Evolutionary conservation across 1,140 invertebrate species (phyloP).

Genomic region (Musca domestica): DNA sequence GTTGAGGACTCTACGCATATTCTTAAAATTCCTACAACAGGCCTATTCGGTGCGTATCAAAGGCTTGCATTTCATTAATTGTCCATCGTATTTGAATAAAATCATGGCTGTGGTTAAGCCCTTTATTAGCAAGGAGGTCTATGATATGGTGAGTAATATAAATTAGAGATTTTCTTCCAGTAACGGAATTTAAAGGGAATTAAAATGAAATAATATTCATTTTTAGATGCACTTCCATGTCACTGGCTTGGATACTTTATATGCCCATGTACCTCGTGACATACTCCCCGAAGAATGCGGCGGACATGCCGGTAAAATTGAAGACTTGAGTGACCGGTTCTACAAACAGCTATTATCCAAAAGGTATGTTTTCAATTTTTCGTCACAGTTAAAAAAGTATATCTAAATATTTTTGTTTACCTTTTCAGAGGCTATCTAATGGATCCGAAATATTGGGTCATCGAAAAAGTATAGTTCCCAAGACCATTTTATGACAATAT

Average conservation of each 20-base stretch:
- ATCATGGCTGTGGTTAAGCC: slow-evolving; percentile 63
- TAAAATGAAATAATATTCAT: no score
- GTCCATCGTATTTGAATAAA: slow-evolving; percentile 63
- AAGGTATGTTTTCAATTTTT: slow-evolving; percentile 28
- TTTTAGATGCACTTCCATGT: slow-evolving; percentile 64
- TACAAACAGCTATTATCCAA: slow-evolving; percentile 46
- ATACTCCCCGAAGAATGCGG: slow-evolving; percentile 66
- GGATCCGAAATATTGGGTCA: slow-evolving; percentile 40
- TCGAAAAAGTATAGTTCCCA: slow-evolving; percentile 28
- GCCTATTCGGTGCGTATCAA: slow-evolving; percentile 72
- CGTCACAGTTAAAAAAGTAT: no score
- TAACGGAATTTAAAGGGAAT: no score
- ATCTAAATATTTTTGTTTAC: neutral
- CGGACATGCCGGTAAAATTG: slow-evolving; percentile 59
- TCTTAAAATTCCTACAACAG: slow-evolving; percentile 60
- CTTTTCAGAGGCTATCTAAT: slow-evolving; percentile 36
- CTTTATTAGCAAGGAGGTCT: slow-evolving; percentile 63
- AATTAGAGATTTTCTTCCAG: slow-evolving; percentile 26
- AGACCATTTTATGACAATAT: no score
- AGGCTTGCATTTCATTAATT: slow-evolving; percentile 71
- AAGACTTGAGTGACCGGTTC: slow-evolving; percentile 60
- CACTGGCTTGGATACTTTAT: slow-evolving; percentile 61
- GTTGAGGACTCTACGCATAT: slow-evolving; percentile 56
- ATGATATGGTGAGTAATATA: slow-evolving; percentile 36
- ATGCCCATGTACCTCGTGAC: slow-evolving; percentile 61